These are phyloP conservation scores for Quadriops clusia DNA, from an alignment of 2,888 invertebrate genomes.

Conservation along the genomic window DNA sequence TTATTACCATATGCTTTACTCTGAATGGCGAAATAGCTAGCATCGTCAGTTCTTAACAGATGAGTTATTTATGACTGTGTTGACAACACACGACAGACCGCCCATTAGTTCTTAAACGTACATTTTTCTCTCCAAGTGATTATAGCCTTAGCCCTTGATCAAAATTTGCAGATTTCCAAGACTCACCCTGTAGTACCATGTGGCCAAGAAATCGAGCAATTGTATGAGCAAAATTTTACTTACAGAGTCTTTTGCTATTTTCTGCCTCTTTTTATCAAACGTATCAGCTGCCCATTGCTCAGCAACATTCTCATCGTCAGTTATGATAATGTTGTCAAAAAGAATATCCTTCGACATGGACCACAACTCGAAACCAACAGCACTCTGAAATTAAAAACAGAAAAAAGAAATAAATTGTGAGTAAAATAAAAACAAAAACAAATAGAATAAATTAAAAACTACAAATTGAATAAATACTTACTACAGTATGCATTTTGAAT, in stretches of 20 bases:
- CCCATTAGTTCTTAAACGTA: no score
- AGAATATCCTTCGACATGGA: conserved; percentile 91
- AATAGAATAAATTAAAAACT: conserved; percentile 5
- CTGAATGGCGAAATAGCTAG: no score
- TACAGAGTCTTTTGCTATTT: conserved; percentile 70
- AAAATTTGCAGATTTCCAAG: no score
- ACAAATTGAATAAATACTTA: conserved; percentile 42
- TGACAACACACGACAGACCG: no score
- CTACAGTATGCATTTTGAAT: conserved; percentile 82
- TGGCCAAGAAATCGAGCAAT: no score
- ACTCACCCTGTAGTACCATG: no score
- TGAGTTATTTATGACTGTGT: no score
- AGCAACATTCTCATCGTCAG: conserved; percentile 68
- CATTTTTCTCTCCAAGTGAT: no score
- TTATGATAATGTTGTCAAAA: conserved; percentile 91
- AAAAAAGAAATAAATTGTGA: conserved; percentile 9
- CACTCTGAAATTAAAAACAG: conserved; percentile 48
- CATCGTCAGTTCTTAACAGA: no score
- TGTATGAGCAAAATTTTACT: conserved; percentile 42
- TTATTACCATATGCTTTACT: no score
- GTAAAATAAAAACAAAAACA: conserved; percentile 3
- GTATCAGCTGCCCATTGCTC: conserved; percentile 71
- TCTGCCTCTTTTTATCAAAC: conserved; percentile 72
- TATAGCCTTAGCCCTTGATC: no score
- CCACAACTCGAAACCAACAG: conserved; percentile 95